Evolutionary conservation across 2,113 vertebrate genomes (phyloP).

Genomic region (Neogale vison): DNA sequence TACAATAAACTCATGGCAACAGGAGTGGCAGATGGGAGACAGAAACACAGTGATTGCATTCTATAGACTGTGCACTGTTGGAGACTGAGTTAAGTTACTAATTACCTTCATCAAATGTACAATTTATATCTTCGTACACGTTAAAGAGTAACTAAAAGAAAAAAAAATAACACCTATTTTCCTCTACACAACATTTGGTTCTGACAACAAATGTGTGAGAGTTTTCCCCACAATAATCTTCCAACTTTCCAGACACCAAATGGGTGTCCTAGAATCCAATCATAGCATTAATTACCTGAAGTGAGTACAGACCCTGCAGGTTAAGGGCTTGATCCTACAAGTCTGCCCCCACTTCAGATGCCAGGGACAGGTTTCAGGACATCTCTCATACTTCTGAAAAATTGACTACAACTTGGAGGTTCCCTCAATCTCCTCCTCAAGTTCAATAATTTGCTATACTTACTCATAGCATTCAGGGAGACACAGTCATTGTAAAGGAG

Average conservation of each 20-base stretch:
- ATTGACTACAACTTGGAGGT: not conserved
- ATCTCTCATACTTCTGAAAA: not conserved
- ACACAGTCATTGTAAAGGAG: not conserved
- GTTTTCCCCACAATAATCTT: not conserved
- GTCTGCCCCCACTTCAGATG: not conserved
- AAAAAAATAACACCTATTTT: not conserved
- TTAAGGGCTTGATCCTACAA: not conserved
- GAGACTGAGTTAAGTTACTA: not conserved
- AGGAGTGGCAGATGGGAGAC: not conserved
- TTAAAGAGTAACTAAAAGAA: not conserved
- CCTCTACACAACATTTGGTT: not conserved
- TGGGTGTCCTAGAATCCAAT: not conserved
- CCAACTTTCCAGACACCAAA: not conserved
- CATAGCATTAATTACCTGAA: not conserved
- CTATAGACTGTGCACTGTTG: not conserved
- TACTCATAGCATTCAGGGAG: not conserved
- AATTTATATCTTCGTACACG: not conserved
- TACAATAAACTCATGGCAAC: not conserved
- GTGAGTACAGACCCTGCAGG: not conserved
- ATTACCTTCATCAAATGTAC: not conserved
- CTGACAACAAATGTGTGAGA: not conserved
- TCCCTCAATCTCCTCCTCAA: not conserved
- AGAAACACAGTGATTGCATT: not conserved
- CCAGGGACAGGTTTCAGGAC: not conserved
- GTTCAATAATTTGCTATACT: not conserved